A percentile compares a stretch with the other conserved stretches of the same genome.
phyloP scores from a whole-genome alignment of 2,113 vertebrate species.

The Phyllostomus hastatus region DNA sequence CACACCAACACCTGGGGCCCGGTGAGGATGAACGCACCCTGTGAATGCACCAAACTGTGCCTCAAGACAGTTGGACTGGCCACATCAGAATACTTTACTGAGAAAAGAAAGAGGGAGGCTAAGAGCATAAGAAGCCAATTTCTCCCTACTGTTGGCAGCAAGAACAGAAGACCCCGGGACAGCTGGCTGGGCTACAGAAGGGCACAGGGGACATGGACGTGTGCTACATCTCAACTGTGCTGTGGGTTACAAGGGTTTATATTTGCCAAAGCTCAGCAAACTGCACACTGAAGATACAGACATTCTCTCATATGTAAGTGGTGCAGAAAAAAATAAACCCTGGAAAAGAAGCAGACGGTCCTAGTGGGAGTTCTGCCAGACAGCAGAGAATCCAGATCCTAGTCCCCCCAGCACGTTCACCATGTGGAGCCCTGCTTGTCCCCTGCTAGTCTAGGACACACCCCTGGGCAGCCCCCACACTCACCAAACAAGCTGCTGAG shows the following conservation, averaged over 20 bases:
- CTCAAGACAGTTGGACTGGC: neutral
- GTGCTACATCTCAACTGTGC: too few species aligned
- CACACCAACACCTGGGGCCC: rapidly evolving
- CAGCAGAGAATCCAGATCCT: neutral
- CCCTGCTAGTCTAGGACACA: neutral
- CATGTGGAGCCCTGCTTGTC: neutral
- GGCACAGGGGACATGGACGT: neutral
- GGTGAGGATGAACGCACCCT: neutral
- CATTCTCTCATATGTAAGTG: neutral
- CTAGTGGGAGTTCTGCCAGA: neutral
- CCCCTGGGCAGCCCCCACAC: constrained; percentile 35
- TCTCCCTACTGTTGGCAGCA: neutral
- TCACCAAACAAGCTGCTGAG: constrained; percentile 96
- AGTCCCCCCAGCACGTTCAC: neutral
- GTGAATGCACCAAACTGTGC: rapidly evolving
- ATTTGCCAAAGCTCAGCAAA: neutral
- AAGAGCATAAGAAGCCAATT: neutral
- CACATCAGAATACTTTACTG: neutral
- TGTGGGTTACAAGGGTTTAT: neutral
- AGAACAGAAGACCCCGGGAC: neutral
- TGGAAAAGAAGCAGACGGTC: neutral
- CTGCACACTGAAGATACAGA: too few species aligned
- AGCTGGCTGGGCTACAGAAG: too few species aligned
- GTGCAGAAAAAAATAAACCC: neutral
- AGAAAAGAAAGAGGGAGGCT: neutral